Base-by-base conservation (phyloP, 1,140 invertebrate species). In the Brachionus rubens region DNA sequence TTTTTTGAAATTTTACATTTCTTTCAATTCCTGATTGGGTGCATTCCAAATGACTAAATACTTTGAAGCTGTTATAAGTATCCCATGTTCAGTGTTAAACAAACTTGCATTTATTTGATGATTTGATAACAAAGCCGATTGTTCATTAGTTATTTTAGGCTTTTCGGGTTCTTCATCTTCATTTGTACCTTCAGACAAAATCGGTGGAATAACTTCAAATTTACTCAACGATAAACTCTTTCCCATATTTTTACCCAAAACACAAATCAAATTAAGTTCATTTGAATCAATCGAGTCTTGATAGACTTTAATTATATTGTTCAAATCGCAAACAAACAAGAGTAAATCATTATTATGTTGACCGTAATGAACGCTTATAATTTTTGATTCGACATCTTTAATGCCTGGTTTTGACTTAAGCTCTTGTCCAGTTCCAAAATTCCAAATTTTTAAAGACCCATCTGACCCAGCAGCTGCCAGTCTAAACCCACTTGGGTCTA, bases 381-480 rank as follows among this genome's bases (percentile, higher is more conserved):
- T 80, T 75, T 80, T 81, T 7, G 80, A 77, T 48, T 82, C 82
- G 76, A 52, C 1, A 48, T 21, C 16, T 26, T 65, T 21, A 21
- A 47, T 41, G 9, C 16, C 12, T 40, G 19, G 36, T 62, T 62
- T 46, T n/a, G 30, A 14, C 48, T 54, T 19, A 67, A 72, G 14
- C 79, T 81, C 78, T 78, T 84, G 82, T 16, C 82, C 82, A 21
- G 83, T 81, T 14, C 82, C 82, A 79, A 83, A 80, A 76, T 84
- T 82, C 83, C 83, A 84, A 28, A 84, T 79, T 62, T 82, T 82
- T 30, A 84, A 68, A 24, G 83, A 84, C 6, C 83, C 83, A 79
- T 83, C 81, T 52, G 77, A 77, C 14, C 79, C 82, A 19, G 82
- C 83, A 40, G 78, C 82, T 16, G 81, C 82, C n/a, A 84, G 76